Conservation (phyloP, 2,888 invertebrate species). For the Himalopsyche anomala region DNA sequence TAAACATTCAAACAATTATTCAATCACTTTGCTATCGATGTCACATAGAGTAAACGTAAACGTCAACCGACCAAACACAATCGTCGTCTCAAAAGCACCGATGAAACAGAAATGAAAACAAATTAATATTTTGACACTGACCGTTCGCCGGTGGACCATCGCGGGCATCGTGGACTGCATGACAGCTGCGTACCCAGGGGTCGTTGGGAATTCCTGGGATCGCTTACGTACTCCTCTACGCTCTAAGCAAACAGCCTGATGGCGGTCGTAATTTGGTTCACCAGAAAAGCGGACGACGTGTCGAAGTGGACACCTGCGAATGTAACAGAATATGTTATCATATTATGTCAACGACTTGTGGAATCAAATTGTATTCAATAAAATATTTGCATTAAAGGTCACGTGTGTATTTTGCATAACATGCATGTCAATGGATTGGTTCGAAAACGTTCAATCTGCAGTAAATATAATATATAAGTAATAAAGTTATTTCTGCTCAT, state of each 20-base stretch:
- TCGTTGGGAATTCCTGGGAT: conserved; percentile 82
- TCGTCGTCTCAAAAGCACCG: too few species aligned
- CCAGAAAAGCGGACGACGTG: conserved; percentile 88
- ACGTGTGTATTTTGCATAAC: too few species aligned
- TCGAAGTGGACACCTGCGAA: conserved; percentile 91
- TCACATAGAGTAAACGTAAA: too few species aligned
- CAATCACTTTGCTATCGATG: too few species aligned
- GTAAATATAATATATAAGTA: too few species aligned
- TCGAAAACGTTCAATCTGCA: too few species aligned
- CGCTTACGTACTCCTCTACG: conserved; percentile 89
- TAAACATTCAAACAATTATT: too few species aligned
- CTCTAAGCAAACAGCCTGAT: conserved; percentile 95
- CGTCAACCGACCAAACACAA: too few species aligned
- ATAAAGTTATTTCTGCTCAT: too few species aligned
- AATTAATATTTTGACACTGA: conserved; percentile 69
- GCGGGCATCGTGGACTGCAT: conserved; percentile 87
- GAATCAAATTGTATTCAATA: neutral
- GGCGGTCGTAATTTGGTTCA: conserved; percentile 91
- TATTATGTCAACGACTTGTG: neutral
- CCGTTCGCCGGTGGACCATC: conserved; percentile 94
- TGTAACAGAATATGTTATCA: neutral
- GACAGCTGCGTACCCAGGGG: conserved; percentile 87
- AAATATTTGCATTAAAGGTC: neutral
- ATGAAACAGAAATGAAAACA: too few species aligned
- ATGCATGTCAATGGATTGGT: too few species aligned